Evolutionary conservation across 2,797 vertebrate genomes (phyloP).

Genomic region (Aulostomus chinensis): DNA sequence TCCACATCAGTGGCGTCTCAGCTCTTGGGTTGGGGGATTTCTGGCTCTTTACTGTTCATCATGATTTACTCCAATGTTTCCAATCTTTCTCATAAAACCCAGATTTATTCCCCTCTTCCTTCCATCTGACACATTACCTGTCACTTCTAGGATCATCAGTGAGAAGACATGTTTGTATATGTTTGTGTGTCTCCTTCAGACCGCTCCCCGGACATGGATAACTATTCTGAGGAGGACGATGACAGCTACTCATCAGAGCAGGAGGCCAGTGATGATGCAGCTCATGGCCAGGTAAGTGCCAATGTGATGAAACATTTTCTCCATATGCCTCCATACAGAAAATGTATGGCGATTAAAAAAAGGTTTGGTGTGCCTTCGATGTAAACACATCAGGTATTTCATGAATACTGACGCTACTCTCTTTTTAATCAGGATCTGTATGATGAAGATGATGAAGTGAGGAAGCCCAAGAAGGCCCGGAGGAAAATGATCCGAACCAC

Average conservation of each 20-base stretch:
- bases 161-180: conserved; percentile 1
- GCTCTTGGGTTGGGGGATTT: no score
- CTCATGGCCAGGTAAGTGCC: conserved; percentile 75
- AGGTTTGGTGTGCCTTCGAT: background rate
- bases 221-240: conserved; percentile 86
- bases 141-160: no score
- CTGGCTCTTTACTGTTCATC: no score
- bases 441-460: conserved; percentile 85
- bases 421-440: conserved; percentile 87
- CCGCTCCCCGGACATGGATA: conserved; percentile 85
- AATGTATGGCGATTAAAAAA: background rate
- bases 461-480: conserved; percentile 84
- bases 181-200: conserved; percentile 57
- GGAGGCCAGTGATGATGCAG: conserved; percentile 83
- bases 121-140: no score
- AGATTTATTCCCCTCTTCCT: no score
- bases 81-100: no score
- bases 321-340: background rate
- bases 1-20: no score
- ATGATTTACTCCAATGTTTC: no score
- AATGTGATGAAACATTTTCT: background rate
- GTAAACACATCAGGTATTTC: background rate
- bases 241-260: conserved; percentile 86
- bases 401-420: conserved; percentile 8
- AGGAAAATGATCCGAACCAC: conserved; percentile 86